Evolutionary conservation across 2,797 vertebrate genomes (phyloP), one percentile per base, ranked within the genome.

Genomic region (Nannoperca australis): DNA sequence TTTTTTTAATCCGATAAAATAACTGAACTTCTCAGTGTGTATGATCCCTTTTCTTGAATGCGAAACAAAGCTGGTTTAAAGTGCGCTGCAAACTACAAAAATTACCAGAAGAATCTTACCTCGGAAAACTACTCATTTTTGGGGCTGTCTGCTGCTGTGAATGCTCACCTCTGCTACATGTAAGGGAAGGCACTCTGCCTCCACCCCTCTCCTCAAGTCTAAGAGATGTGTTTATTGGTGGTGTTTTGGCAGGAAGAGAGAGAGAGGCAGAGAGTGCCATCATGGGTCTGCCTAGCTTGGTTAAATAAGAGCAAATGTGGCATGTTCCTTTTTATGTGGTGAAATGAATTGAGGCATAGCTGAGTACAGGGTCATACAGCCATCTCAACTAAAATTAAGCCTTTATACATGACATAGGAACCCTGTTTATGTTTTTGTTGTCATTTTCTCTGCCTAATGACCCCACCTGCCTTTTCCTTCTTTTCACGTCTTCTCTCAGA

Each of bases 401-500:
- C 42, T 71, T 54, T 61, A 55, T 55, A 10, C 13, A 44, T 60
- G 6, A 22, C 32, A 61, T 12, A 3, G 40, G 11, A 59, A 51
- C 5, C 2, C 6, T 20, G 5, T 15, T 30, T 4, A 27, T 49
- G 24, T 54, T 74, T 70, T 68, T 14, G 5, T 59, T 40, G 3
- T 63, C 27, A 2, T 49, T 72, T 80, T 62, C 8, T 78, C n/a
- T 24, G 56, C 1, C 9, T 45, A 24, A 36, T 68, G 2, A 51
- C 54, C 42, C 15, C 42, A 24, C 20, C 12, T 49, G 12, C 42
- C 44, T 17, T 20, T 38, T 38, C 7, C 7, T 17, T 66, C 1
- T 47, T 12, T 40, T 68, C 5, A 3, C 4, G 44, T 82, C 4
- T 53, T 60, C 73, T 49, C 58, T 55, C 83, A 99, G 98, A 99